phyloP scores from a whole-genome alignment of 2,113 vertebrate genomes.

The Rhinichthys klamathensis region DNA sequence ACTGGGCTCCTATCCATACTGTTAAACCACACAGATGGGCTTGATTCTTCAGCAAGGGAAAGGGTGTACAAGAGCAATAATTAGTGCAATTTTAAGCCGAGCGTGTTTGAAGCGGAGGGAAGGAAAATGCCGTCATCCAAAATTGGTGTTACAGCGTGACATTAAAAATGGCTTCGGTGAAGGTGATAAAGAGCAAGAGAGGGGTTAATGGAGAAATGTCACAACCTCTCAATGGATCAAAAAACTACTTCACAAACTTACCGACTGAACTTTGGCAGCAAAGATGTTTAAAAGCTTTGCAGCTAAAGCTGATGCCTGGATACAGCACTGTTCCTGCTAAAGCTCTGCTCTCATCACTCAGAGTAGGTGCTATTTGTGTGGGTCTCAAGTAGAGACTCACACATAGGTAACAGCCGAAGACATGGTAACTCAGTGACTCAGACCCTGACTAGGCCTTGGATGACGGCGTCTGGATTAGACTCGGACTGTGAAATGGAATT shows the following conservation, averaged over 20 bases:
- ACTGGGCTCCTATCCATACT: neutral
- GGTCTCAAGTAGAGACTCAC: neutral
- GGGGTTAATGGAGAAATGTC: constrained; percentile 37
- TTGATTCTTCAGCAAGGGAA: neutral
- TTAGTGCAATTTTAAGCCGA: neutral
- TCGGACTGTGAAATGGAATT: constrained; percentile 29
- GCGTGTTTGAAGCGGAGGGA: neutral
- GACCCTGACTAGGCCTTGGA: neutral
- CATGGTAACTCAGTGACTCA: constrained; percentile 8
- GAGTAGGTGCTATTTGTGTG: neutral
- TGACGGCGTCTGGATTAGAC: constrained; percentile 18
- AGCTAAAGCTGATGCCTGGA: neutral
- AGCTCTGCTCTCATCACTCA: constrained; percentile 2
- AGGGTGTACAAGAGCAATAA: neutral
- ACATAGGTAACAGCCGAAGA: neutral
- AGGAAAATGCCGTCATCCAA: neutral
- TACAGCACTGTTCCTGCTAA: neutral
- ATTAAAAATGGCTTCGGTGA: constrained; percentile 12
- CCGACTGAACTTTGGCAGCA: neutral
- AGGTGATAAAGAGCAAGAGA: constrained; percentile 7
- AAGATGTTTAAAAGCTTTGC: constrained; percentile 27
- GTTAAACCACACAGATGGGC: constrained; percentile 17
- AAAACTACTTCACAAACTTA: constrained; percentile 35
- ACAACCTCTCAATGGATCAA: constrained; percentile 28
- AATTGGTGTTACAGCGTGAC: constrained; percentile 16